These are phyloP conservation scores for Hippocampus barbouri DNA, from an alignment of 2,113 vertebrate genomes.

Conservation along the genomic window DNA sequence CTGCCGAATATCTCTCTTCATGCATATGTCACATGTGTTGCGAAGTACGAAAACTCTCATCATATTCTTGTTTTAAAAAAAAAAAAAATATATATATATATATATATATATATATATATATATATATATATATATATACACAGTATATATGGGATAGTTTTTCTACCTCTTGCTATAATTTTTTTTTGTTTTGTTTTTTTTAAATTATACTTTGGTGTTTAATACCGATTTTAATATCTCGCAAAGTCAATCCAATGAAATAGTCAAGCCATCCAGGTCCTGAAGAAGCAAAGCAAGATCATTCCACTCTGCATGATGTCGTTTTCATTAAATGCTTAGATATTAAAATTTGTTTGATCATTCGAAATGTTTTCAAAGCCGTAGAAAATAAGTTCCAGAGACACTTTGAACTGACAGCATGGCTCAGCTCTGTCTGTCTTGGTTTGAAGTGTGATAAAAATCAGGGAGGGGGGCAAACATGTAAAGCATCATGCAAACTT, in stretches of 20 bases:
- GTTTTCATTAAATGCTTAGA: background rate
- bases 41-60: constrained; percentile 23
- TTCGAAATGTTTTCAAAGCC: too few relatives aligned
- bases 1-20: constrained; percentile 29
- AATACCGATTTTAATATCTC: too few relatives aligned
- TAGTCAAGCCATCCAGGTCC: background rate
- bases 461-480: background rate
- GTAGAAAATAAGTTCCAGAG: background rate
- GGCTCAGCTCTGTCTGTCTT: too few relatives aligned
- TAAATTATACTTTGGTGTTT: too few relatives aligned
- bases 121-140: too few relatives aligned
- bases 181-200: too few relatives aligned
- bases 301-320: background rate
- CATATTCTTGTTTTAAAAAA: constrained; percentile 12
- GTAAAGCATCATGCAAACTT: constrained; percentile 40
- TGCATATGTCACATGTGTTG: constrained; percentile 25
- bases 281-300: background rate
- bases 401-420: background rate
- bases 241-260: background rate
- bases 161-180: too few relatives aligned
- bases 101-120: too few relatives aligned
- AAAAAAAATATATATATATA: too few relatives aligned
- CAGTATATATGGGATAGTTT: too few relatives aligned
- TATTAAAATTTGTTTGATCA: too few relatives aligned
- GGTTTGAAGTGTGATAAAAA: background rate